Base-by-base conservation (phyloP, 2,113 vertebrate species). In the Carassius carassius region DNA sequence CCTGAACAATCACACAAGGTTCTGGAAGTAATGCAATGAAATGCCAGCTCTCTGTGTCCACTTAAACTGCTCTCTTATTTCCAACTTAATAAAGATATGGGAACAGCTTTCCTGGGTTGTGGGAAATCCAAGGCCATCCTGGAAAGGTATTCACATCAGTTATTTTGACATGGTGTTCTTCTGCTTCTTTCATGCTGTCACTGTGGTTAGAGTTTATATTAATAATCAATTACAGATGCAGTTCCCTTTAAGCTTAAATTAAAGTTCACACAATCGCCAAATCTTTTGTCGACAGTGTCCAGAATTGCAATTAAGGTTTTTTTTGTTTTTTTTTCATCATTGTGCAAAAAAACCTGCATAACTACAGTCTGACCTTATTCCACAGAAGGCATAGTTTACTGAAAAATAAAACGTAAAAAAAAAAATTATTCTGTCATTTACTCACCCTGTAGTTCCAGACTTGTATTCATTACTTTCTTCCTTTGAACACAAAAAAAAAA, bases 71-170 rank as follows among this genome's bases (percentile, higher is more conserved):
- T 88, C 83, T 86, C 81, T 80, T 60, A 69, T 73, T 29, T 82
- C 85, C 54, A 82, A 73, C 87, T 92, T 89, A 89, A 85, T 90
- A 83, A 77, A 82, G 78, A 78, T 86, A 88, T 32, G 58, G 60
- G 58, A 67, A 16, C 83, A 78, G 47, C 60, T 17, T 72, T 76
- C 69, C 58, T 81, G 69, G 85, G 25, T 72, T 86, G 75, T 62
- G 81, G 70, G 76, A 79, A 86, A 56, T 56, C 56, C 23, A 73
- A 79, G 75, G 83, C 65, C 35, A 72, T 70, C 84, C 54, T 85
- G 84, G 67, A 62, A 47, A 60, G 44, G 69, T 69, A 49, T 69
- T 49, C 79, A 69, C 63, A 81, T 81, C 79, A 67, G 60, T 81
- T 81, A 81, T 54, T 54, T 29, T 69, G 79, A 81, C 63, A 81